Percentiles rank a stretch among this genome's conserved stretches.
Evolutionary conservation across 2,797 vertebrate genomes (phyloP).

Genomic region (Enteromius argenteus): DNA sequence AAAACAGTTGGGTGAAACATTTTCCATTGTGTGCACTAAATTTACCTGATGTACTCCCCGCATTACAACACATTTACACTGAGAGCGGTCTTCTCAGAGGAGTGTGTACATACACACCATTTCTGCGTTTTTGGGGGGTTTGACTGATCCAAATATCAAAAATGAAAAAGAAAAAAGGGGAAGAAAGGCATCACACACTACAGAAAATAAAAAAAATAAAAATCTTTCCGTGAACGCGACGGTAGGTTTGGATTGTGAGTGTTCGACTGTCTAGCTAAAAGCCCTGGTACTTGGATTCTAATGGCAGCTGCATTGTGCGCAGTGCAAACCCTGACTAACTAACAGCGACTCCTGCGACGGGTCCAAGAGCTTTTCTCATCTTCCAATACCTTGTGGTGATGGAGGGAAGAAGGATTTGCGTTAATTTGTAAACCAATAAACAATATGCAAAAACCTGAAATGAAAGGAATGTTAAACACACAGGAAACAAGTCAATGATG

Average conservation of each 20-base stretch:
- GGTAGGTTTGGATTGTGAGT: conserved; percentile 34
- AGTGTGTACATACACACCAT: conserved; percentile 79
- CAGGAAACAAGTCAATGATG: conserved; percentile 33
- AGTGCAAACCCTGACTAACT: conserved; percentile 88
- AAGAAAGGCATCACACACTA: conserved; percentile 66
- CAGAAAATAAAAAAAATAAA: conserved; percentile 65
- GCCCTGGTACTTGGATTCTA: conserved; percentile 88
- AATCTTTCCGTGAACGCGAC: conserved; percentile 61
- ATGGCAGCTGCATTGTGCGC: conserved; percentile 94
- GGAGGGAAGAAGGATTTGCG: conserved; percentile 78
- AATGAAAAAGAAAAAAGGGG: conserved; percentile 69
- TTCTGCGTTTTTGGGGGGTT: conserved; percentile 76
- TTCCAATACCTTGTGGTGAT: conserved; percentile 79
- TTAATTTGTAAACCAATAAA: conserved; percentile 72
- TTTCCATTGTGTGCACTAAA: conserved; percentile 80
- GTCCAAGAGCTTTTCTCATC: conserved; percentile 74
- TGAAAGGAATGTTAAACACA: conserved; percentile 58
- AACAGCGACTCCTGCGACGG: conserved; percentile 72
- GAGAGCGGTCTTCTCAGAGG: conserved; percentile 80
- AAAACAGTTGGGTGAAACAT: conserved; percentile 47
- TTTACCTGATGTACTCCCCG: conserved; percentile 86
- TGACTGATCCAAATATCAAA: conserved; percentile 77
- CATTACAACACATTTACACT: conserved; percentile 85
- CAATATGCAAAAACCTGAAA: conserved; percentile 66
- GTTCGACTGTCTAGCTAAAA: conserved; percentile 84